phyloP scores from a whole-genome alignment of 1,140 invertebrate species.

The Drosophila bocqueti region DNA sequence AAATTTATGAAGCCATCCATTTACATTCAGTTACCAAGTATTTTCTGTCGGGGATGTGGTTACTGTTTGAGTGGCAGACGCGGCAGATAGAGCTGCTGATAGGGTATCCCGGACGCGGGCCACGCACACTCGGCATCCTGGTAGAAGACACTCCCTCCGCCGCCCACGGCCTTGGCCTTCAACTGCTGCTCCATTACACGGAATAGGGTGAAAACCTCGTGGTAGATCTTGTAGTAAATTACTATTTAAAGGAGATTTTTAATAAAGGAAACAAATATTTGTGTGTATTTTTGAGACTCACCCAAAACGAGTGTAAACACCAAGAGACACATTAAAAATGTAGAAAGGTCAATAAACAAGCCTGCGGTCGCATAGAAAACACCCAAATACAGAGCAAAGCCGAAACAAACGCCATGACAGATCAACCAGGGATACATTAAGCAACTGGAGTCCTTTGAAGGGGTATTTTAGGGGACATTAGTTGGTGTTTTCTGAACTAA shows the following conservation, averaged over 20 bases:
- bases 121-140: slow-evolving; percentile 55
- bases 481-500: neutral
- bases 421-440: slow-evolving; percentile 79
- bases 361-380: slow-evolving; percentile 68
- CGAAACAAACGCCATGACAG: slow-evolving; percentile 68
- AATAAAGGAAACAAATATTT: neutral
- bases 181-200: slow-evolving; percentile 65
- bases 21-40: neutral
- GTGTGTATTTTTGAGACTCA: neutral
- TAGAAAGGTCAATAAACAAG: slow-evolving; percentile 71
- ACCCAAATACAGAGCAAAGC: slow-evolving; percentile 64
- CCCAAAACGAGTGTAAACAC: slow-evolving; percentile 69
- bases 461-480: neutral
- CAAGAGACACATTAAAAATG: slow-evolving; percentile 69
- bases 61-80: slow-evolving; percentile 47
- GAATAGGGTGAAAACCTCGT: slow-evolving; percentile 70
- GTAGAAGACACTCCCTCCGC: slow-evolving; percentile 11
- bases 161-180: slow-evolving; percentile 10
- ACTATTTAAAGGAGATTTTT: slow-evolving; percentile 15
- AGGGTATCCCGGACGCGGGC: slow-evolving; percentile 39
- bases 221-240: slow-evolving; percentile 76
- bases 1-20: slow-evolving; percentile 1
- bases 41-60: neutral
- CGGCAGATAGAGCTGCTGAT: slow-evolving; percentile 55
- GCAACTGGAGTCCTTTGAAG: slow-evolving; percentile 52